Evolutionary conservation across 2,797 vertebrate species (phyloP).

Genomic region (Pipistrellus pygmaeus): DNA sequence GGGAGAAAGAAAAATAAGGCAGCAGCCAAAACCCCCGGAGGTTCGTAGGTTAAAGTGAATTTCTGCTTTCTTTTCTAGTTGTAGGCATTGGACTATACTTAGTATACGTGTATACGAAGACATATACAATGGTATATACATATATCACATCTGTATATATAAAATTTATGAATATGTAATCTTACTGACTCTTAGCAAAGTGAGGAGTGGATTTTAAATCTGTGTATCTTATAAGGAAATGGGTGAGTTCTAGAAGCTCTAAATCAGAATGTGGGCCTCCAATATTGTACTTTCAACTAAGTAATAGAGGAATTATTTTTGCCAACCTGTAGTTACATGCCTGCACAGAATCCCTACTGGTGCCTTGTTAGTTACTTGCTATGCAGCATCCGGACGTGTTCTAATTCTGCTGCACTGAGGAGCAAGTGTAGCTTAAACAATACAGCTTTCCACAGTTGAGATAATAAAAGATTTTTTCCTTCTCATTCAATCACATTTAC

Average conservation of each 20-base stretch:
- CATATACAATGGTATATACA: background rate
- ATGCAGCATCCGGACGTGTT: background rate
- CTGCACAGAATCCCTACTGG: background rate
- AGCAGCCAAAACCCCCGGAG: background rate
- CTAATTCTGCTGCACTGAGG: conserved; percentile 1
- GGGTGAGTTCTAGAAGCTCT: conserved; percentile 3
- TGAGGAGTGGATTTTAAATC: background rate
- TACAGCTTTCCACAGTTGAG: conserved; percentile 45
- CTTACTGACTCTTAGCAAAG: background rate
- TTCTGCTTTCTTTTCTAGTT: conserved; percentile 1
- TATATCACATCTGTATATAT: no score
- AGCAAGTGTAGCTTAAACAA: conserved; percentile 34
- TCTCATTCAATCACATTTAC: conserved; percentile 56
- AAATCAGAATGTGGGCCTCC: conserved; percentile 42
- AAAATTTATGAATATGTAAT: background rate
- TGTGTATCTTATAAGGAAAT: background rate
- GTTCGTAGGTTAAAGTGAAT: conserved; percentile 16
- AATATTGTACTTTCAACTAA: background rate
- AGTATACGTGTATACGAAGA: background rate
- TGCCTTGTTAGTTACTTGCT: background rate
- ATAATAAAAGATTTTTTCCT: conserved; percentile 31
- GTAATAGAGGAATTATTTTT: conserved; percentile 55
- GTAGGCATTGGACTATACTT: conserved; percentile 18
- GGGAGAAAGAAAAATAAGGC: conserved; percentile 16
- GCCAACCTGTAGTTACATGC: background rate